phyloP scores from a whole-genome alignment of 2,797 vertebrate genomes.

The Morus bassanus region DNA sequence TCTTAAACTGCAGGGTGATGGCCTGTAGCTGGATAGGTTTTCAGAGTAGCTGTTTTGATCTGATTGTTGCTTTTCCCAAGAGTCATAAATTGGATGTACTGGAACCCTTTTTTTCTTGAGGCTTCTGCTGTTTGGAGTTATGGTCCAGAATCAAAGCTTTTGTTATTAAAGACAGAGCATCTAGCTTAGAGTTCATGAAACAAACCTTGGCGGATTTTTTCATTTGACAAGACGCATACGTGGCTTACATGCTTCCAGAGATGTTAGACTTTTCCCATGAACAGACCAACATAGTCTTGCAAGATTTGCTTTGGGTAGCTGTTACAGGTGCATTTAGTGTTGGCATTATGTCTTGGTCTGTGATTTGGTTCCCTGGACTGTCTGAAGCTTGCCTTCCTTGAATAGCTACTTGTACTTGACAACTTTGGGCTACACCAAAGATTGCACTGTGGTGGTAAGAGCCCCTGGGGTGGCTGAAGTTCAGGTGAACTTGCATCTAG shows the following conservation, averaged over 20 bases:
- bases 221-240: background rate
- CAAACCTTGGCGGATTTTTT: background rate
- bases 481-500: background rate
- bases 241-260: background rate
- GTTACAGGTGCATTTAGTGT: fast-evolving
- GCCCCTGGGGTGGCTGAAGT: background rate
- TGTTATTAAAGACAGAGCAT: background rate
- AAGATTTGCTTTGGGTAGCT: background rate
- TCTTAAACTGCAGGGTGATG: conserved; percentile 43
- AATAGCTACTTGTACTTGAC: fast-evolving
- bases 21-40: conserved; percentile 31
- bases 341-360: background rate
- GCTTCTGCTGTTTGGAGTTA: background rate
- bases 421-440: background rate
- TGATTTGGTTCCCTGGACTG: background rate
- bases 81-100: conserved; percentile 1
- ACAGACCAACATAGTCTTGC: fast-evolving
- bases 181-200: background rate
- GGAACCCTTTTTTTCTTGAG: background rate
- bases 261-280: background rate
- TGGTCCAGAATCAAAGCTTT: background rate
- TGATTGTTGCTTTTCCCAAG: conserved; percentile 4
- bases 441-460: background rate
- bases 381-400: background rate
- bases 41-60: conserved; percentile 23